A percentile compares a stretch with the other conserved stretches of the same genome.
Conservation (phyloP, 2,797 vertebrate genomes). For the Rhinella marina region DNA sequence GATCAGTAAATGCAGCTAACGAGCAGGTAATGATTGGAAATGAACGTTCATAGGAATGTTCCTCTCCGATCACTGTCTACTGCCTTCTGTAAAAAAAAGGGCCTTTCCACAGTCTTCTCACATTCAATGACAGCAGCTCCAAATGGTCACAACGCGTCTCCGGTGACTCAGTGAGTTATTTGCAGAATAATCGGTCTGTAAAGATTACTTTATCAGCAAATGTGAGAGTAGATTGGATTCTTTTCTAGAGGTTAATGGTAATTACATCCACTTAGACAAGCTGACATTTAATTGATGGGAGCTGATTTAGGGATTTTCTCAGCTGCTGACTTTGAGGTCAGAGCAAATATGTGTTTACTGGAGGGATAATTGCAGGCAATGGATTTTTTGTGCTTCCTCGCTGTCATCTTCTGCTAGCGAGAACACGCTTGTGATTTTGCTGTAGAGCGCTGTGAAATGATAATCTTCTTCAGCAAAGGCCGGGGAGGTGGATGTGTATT, state of each 20-base stretch:
- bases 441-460: slow-evolving; percentile 1
- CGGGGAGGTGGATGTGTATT: background rate
- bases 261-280: slow-evolving; percentile 55
- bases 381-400: slow-evolving; percentile 36
- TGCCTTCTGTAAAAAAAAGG: too few relatives aligned
- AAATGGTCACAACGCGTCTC: background rate
- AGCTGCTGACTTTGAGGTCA: slow-evolving; percentile 56
- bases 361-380: slow-evolving; percentile 50
- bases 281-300: slow-evolving; percentile 54
- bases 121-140: background rate
- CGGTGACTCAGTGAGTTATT: slow-evolving; percentile 25
- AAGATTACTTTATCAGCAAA: slow-evolving; percentile 61
- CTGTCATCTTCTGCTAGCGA: slow-evolving; percentile 13
- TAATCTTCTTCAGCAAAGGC: slow-evolving; percentile 11
- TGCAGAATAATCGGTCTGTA: slow-evolving; percentile 49
- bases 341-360: slow-evolving; percentile 59
- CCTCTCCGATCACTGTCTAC: too few relatives aligned
- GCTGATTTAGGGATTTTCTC: slow-evolving; percentile 60
- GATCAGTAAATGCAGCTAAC: too few relatives aligned
- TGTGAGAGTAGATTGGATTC: slow-evolving; percentile 57
- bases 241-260: slow-evolving; percentile 59
- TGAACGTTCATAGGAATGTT: too few relatives aligned
- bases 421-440: background rate
- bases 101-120: background rate
- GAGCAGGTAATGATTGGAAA: too few relatives aligned